phyloP scores from a whole-genome alignment of 2,797 vertebrate genomes.

The Mormyrops attenuatus region DNA sequence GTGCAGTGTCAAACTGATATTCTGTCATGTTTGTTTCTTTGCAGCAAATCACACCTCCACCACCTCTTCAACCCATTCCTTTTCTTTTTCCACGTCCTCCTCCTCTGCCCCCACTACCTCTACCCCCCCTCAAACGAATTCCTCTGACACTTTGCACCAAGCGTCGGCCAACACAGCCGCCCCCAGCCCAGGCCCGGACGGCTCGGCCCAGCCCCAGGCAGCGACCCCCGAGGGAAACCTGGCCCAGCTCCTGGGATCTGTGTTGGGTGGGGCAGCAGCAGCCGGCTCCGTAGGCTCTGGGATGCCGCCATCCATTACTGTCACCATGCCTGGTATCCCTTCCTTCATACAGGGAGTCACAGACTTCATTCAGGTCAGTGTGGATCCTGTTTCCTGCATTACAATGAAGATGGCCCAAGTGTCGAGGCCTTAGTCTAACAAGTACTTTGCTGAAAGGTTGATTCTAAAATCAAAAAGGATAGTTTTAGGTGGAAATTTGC shows the following conservation, averaged over 20 bases:
- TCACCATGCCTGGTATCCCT: conserved; percentile 78
- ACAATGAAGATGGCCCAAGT: neutral
- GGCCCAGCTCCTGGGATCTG: conserved; percentile 72
- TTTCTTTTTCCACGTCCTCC: conserved; percentile 52
- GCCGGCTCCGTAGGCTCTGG: conserved; percentile 46
- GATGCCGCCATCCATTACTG: conserved; percentile 70
- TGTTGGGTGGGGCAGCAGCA: conserved; percentile 61
- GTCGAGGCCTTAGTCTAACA: neutral
- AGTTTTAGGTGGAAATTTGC: neutral
- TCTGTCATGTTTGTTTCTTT: neutral
- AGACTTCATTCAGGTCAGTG: conserved; percentile 79
- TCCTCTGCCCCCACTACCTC: conserved; percentile 46
- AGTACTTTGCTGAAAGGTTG: neutral
- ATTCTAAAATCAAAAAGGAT: neutral
- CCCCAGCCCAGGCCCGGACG: neutral
- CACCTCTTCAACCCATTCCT: conserved; percentile 52
- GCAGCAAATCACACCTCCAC: conserved; percentile 52
- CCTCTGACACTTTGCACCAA: conserved; percentile 47
- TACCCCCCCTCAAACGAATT: conserved; percentile 58
- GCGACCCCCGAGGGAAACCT: conserved; percentile 56
- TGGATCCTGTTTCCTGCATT: neutral
- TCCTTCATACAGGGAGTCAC: conserved; percentile 81
- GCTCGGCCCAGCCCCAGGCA: conserved; percentile 43
- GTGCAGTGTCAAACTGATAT: neutral
- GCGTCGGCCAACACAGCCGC: conserved; percentile 53